Percentiles rank a stretch among this genome's conserved stretches.
phyloP scores from a whole-genome alignment of 2,113 vertebrate species.

The Larimichthys polyactis region DNA sequence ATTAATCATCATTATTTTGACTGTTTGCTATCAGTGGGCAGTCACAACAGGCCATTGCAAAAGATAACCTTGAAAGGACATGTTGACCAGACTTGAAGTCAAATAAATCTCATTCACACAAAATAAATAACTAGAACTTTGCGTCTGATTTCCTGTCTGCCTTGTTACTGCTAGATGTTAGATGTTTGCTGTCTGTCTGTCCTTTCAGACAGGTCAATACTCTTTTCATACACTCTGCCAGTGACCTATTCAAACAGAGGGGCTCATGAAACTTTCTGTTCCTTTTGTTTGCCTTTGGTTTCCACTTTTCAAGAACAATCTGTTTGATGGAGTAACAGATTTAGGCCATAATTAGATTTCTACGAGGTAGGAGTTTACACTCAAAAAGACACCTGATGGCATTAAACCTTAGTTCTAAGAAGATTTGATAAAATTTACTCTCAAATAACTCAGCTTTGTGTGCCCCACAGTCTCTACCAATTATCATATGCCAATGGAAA shows the following conservation, averaged over 20 bases:
- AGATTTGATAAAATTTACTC: conserved; percentile 29
- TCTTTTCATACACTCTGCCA: conserved; percentile 35
- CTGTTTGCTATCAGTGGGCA: background rate
- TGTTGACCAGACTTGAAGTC: conserved; percentile 43
- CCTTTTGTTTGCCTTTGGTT: background rate
- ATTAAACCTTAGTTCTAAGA: conserved; percentile 4
- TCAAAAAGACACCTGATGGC: conserved; percentile 13
- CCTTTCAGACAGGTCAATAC: conserved; percentile 66
- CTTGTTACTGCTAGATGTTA: conserved; percentile 20
- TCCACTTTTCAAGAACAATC: background rate
- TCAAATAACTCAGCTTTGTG: conserved; percentile 40
- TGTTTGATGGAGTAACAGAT: conserved; percentile 32
- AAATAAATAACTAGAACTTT: conserved; percentile 40
- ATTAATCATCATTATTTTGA: conserved; percentile 11
- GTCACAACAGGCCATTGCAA: background rate
- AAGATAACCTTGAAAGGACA: conserved; percentile 38
- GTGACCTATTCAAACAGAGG: conserved; percentile 25
- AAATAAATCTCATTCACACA: conserved; percentile 54
- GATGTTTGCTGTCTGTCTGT: conserved; percentile 74
- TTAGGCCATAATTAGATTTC: conserved; percentile 44
- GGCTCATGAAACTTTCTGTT: background rate
- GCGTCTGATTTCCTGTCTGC: conserved; percentile 37
- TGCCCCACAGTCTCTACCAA: conserved; percentile 40
- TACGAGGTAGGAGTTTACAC: conserved; percentile 18
- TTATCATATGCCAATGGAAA: background rate